Evolutionary conservation across 2,113 vertebrate species (phyloP), one percentile per base, ranked within the genome.

Genomic region (Malurus alboscapulatus): DNA sequence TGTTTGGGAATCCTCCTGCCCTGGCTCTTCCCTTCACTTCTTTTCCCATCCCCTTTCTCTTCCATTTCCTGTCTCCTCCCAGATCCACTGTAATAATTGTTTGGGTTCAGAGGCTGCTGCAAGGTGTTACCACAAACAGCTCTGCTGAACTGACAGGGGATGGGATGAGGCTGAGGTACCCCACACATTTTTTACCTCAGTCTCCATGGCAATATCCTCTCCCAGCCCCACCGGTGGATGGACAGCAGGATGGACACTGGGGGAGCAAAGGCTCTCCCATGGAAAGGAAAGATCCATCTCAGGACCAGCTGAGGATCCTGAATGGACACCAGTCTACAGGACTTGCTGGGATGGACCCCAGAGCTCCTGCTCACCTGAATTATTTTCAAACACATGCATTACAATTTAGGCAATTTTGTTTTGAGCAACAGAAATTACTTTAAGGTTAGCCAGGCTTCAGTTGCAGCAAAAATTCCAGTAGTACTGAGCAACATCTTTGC

Each of bases 341-440:
- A 45, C 15, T 3, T 0, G 1, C 1, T 8, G 44, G 1, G 30
- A 50, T 20, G 19, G 1, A 66, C 8, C 18, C 34, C 42, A 42
- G 42, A 34, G 7, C 11, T 11, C 9, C 27, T 44, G 19, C 34
- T 87, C 29, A 26, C 9, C 40, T 29, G 17, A 30, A n/a, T 59
- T 18, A 27, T 66, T 77, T 66, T 26, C 11, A 38, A 44, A 18
- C 25, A 7, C 3, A 1, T 51, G 1, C 36, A 67, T 30, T 50
- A 38, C 1, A 45, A 18, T 15, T 48, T 19, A 38, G 17, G 38
- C 38, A 38, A 38, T 38, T 38, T 21, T 40, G 69, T n/a, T 67
- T 22, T 19, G 12, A 42, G 8, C 32, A 30, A 32, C 27, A 59
- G 14, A 42, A 68, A 7, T 50, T 16, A 25, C 10, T 20, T 55